These are phyloP conservation scores for Nannospalax galili DNA, from an alignment of 2,113 vertebrate genomes.

Conservation along the genomic window DNA sequence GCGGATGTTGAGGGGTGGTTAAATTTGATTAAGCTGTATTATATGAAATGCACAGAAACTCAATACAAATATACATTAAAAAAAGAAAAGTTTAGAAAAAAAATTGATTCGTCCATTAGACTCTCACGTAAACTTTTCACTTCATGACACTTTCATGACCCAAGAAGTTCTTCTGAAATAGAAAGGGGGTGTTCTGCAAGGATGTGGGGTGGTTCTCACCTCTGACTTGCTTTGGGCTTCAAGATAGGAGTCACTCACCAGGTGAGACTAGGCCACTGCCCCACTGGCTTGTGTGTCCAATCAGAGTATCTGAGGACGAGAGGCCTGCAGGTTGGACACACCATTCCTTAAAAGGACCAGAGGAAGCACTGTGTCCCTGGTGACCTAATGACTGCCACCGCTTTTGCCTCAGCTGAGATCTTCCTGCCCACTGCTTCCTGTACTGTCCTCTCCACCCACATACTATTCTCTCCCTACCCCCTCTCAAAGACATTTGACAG, in stretches of 20 bases:
- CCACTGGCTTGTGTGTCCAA: accelerated
- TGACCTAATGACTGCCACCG: neutral
- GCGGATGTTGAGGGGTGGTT: too few species aligned
- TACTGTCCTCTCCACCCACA: conserved; percentile 31
- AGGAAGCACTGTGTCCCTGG: accelerated
- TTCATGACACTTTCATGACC: neutral
- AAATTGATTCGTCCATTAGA: neutral
- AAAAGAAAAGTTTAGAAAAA: neutral
- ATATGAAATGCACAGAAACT: too few species aligned
- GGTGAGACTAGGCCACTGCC: neutral
- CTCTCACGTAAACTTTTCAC: neutral
- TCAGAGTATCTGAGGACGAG: neutral
- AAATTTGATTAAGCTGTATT: too few species aligned
- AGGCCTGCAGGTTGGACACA: accelerated
- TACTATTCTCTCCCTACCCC: neutral
- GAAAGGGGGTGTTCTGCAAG: neutral
- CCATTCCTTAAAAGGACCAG: neutral
- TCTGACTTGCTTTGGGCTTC: accelerated
- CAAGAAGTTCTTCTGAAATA: neutral
- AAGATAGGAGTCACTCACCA: accelerated
- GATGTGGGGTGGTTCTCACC: accelerated
- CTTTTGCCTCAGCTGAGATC: neutral
- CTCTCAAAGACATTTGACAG: too few species aligned
- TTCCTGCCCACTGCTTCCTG: neutral
- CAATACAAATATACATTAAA: too few species aligned